Percentiles rank a stretch among this genome's conserved stretches.
Conservation (phyloP, 1,140 invertebrate genomes). For the Musca vetustissima region DNA sequence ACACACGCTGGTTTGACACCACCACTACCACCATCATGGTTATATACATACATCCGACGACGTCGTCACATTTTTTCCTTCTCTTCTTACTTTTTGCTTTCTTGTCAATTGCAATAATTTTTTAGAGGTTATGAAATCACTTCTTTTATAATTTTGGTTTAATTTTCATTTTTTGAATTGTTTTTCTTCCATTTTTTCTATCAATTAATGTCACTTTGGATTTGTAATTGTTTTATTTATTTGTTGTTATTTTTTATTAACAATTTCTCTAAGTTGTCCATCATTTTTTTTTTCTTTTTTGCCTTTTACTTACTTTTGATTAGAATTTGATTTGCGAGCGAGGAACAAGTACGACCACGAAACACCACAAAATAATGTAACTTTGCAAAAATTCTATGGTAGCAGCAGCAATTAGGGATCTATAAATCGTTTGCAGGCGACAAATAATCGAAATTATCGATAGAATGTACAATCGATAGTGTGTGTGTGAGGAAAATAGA, state of each 20-base stretch:
- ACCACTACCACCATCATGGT: no score
- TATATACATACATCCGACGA: no score
- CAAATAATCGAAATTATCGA: no score
- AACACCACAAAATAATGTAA: slow-evolving; percentile 27
- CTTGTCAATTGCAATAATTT: slow-evolving; percentile 8
- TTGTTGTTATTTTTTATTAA: neutral
- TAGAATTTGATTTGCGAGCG: slow-evolving; percentile 17
- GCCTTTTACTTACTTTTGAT: slow-evolving; percentile 28
- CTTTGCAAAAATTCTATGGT: slow-evolving; percentile 7
- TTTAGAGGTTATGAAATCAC: slow-evolving; percentile 31
- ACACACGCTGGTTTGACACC: neutral
- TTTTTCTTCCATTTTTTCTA: no score
- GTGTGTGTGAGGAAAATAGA: no score
- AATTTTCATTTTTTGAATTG: neutral
- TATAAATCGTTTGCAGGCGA: no score
- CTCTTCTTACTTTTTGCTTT: slow-evolving; percentile 10
- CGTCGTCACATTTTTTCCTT: slow-evolving; percentile 18
- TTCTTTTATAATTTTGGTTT: slow-evolving; percentile 9
- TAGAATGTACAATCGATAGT: no score
- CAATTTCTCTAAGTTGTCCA: neutral
- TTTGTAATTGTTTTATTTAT: slow-evolving; percentile 1
- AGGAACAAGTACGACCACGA: slow-evolving; percentile 27
- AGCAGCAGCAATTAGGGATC: no score
- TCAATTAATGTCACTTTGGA: neutral
- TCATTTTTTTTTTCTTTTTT: no score